phyloP scores from a whole-genome alignment of 2,113 vertebrate genomes.

The Paratilapia polleni region DNA sequence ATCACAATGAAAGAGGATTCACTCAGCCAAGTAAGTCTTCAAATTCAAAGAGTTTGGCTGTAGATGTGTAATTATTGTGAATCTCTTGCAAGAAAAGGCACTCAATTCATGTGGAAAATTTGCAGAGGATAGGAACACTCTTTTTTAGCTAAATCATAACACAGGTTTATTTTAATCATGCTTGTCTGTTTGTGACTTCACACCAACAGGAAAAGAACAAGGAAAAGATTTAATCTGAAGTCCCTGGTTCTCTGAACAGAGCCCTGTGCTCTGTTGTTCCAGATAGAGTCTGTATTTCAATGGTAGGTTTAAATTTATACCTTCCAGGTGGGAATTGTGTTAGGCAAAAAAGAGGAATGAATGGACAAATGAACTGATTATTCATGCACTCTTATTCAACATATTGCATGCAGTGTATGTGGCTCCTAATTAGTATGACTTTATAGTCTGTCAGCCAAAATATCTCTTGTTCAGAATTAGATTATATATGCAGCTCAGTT shows the following conservation, averaged over 20 bases:
- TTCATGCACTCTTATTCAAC: neutral
- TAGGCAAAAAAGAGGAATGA: neutral
- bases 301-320: neutral
- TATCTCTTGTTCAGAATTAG: neutral
- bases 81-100: neutral
- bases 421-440: neutral
- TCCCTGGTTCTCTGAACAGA: neutral
- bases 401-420: neutral
- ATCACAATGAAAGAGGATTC: slow-evolving; percentile 16
- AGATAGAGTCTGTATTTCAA: neutral
- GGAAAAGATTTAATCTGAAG: neutral
- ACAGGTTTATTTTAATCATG: neutral
- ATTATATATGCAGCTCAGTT: neutral
- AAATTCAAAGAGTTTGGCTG: neutral
- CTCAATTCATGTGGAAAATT: neutral
- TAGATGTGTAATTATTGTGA: neutral
- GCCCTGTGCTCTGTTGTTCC: neutral
- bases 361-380: neutral
- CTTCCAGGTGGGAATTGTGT: neutral
- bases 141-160: neutral
- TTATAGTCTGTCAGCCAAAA: neutral
- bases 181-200: neutral
- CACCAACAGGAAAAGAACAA: neutral
- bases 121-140: neutral
- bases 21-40: neutral